Evolutionary conservation across 2,888 invertebrate genomes (phyloP).

Genomic region (Drosophila sordidula): DNA sequence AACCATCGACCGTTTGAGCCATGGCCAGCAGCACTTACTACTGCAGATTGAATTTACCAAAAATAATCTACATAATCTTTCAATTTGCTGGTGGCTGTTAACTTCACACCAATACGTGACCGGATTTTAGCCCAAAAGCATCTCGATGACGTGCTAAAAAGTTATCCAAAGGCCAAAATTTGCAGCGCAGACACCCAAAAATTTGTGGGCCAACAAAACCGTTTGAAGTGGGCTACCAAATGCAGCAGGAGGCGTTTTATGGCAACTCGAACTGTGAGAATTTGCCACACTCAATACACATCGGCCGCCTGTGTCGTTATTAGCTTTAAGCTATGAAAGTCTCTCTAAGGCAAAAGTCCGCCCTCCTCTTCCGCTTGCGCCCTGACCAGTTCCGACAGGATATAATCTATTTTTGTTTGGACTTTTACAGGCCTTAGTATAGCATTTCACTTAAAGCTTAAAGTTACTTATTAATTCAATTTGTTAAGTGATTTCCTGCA

Average conservation of each 20-base stretch:
- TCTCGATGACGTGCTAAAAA: slow-evolving; percentile 54
- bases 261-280: not conserved
- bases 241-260: not conserved
- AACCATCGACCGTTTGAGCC: not conserved
- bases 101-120: slow-evolving; percentile 41
- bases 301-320: too few relatives aligned
- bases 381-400: too few relatives aligned
- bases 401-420: too few relatives aligned
- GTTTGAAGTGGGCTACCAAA: slow-evolving; percentile 2
- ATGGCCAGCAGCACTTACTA: slow-evolving; percentile 2
- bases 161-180: slow-evolving; percentile 33
- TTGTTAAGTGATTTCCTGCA: too few relatives aligned
- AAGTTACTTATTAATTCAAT: too few relatives aligned
- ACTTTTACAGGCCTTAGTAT: too few relatives aligned
- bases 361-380: too few relatives aligned
- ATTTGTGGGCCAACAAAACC: not conserved
- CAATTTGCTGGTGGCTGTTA: slow-evolving; percentile 49
- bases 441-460: too few relatives aligned
- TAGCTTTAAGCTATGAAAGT: too few relatives aligned
- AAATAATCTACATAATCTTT: slow-evolving; percentile 49
- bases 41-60: slow-evolving; percentile 20
- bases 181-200: not conserved
- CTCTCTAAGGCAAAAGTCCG: too few relatives aligned
- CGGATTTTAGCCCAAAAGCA: slow-evolving; percentile 34
- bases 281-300: too few relatives aligned